These are phyloP conservation scores for Masnerella sp. DNA, from an alignment of 2,888 invertebrate genomes.

Conservation along the genomic window DNA sequence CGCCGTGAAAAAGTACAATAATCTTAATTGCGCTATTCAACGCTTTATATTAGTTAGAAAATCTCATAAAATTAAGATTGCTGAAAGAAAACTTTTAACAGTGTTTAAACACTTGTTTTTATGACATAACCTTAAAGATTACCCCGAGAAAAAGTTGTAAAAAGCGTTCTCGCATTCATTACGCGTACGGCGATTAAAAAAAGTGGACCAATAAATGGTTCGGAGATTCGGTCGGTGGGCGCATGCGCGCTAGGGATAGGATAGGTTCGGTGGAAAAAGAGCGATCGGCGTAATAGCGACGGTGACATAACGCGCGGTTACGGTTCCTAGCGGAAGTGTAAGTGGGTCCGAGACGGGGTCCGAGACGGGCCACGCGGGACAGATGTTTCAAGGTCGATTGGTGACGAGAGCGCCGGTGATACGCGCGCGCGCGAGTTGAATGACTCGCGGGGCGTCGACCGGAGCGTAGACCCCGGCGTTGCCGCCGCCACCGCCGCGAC, in stretches of 20 bases:
- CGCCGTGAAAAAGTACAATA: no score
- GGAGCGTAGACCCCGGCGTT: slow-evolving; percentile 61
- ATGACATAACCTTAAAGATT: no score
- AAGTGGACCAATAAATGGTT: no score
- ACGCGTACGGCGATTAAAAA: no score
- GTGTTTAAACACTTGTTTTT: no score
- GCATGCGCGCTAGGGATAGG: slow-evolving; percentile 1
- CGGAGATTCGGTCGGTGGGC: neutral
- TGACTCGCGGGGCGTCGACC: slow-evolving; percentile 76
- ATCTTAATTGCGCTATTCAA: no score
- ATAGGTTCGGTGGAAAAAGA: neutral
- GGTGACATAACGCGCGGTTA: slow-evolving; percentile 39
- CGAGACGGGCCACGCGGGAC: slow-evolving; percentile 43
- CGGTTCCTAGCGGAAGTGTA: slow-evolving; percentile 53
- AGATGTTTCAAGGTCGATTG: slow-evolving; percentile 68
- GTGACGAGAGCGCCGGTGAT: slow-evolving; percentile 57
- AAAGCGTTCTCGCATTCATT: no score
- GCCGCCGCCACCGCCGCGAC: no score
- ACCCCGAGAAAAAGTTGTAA: no score
- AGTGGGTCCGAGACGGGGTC: slow-evolving; percentile 49
- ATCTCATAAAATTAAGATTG: no score
- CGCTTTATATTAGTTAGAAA: no score
- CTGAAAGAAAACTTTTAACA: no score
- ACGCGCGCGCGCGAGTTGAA: slow-evolving; percentile 71
- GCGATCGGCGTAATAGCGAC: slow-evolving; percentile 5